Percentiles rank a stretch among this genome's conserved stretches.
Evolutionary conservation across 1,140 invertebrate species (phyloP).

Genomic region (Agrypnia vestita): DNA sequence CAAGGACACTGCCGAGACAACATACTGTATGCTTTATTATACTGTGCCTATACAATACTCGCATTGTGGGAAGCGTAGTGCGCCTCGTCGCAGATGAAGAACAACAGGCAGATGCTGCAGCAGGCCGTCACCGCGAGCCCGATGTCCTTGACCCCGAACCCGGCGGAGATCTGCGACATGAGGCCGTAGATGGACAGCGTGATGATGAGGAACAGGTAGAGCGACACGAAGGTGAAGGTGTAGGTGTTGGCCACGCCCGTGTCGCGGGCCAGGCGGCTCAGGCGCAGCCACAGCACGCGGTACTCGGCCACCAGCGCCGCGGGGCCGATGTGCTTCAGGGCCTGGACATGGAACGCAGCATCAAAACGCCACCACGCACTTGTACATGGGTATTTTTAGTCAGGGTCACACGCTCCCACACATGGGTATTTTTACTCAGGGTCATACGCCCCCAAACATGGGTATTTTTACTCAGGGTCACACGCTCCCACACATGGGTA

Average conservation of each 20-base stretch:
- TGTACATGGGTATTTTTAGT: too few relatives aligned
- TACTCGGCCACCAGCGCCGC: constrained; percentile 78
- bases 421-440: too few relatives aligned
- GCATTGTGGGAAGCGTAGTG: constrained; percentile 78
- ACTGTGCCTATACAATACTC: constrained; percentile 60
- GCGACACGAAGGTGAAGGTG: constrained; percentile 76
- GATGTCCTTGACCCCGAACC: constrained; percentile 79
- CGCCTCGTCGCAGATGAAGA: constrained; percentile 80
- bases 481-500: too few relatives aligned
- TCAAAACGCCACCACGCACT: too few relatives aligned
- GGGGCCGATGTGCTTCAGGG: constrained; percentile 77
- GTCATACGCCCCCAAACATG: too few relatives aligned
- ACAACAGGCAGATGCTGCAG: constrained; percentile 76
- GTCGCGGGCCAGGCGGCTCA: constrained; percentile 77
- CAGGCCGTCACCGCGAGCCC: constrained; percentile 77
- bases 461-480: too few relatives aligned
- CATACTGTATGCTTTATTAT: too few relatives aligned
- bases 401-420: too few relatives aligned
- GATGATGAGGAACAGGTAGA: constrained; percentile 80
- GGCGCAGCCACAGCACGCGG: constrained; percentile 76
- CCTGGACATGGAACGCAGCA: constrained; percentile 64
- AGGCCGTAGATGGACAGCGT: constrained; percentile 80
- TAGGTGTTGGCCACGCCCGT: constrained; percentile 77
- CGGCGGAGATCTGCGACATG: constrained; percentile 79
- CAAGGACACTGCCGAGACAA: too few relatives aligned